phyloP scores from a whole-genome alignment of 2,113 vertebrate genomes.

The Dipodomys merriami region DNA sequence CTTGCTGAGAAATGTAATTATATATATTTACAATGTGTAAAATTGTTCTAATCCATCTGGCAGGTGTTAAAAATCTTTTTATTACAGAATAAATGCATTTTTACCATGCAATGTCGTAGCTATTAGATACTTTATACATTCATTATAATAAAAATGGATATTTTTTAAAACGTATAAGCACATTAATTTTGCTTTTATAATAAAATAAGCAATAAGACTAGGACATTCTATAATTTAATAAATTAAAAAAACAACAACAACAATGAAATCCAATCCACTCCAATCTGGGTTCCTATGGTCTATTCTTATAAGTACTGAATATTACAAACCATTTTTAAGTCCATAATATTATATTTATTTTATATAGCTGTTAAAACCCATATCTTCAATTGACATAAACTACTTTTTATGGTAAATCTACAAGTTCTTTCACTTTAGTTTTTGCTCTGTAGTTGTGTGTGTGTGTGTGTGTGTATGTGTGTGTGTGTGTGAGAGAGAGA shows the following conservation, averaged over 20 bases:
- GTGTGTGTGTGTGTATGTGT: too few relatives aligned
- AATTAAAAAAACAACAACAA: conserved; percentile 24
- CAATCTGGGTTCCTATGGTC: not conserved
- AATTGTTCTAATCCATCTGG: conserved; percentile 54
- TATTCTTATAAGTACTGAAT: not conserved
- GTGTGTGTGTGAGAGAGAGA: too few relatives aligned
- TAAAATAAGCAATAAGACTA: conserved; percentile 17
- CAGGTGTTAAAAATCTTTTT: conserved; percentile 70
- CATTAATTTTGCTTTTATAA: conserved; percentile 52
- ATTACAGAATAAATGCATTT: conserved; percentile 62
- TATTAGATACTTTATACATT: conserved; percentile 57
- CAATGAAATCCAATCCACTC: conserved; percentile 28
- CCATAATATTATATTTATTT: not conserved
- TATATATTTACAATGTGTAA: conserved; percentile 67
- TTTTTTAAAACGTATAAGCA: conserved; percentile 31
- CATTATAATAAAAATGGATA: conserved; percentile 41
- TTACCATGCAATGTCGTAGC: conserved; percentile 56
- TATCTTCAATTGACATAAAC: not conserved
- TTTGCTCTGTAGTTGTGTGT: conserved; percentile 1
- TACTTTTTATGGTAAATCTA: not conserved
- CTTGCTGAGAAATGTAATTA: conserved; percentile 52
- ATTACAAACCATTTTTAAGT: conserved; percentile 81
- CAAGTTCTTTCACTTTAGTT: not conserved
- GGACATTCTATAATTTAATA: conserved; percentile 38
- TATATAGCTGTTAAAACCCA: not conserved